A percentile compares a stretch with the other conserved stretches of the same genome.
These are phyloP conservation scores for Diplolepis rosae DNA, from an alignment of 2,888 invertebrate species.

Conservation along the genomic window DNA sequence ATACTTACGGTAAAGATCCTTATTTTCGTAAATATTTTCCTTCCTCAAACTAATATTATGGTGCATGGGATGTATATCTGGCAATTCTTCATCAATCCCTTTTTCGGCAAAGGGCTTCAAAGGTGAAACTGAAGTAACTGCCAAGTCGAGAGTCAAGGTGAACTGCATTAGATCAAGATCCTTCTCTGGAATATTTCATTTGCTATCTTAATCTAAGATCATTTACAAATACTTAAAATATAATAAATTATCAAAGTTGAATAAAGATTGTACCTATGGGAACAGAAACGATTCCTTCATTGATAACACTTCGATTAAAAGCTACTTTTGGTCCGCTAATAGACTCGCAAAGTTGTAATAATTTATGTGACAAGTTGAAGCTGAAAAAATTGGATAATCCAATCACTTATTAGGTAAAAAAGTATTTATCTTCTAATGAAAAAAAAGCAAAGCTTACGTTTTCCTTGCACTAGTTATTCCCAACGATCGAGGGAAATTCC, in stretches of 20 bases:
- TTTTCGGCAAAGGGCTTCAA: conserved; percentile 76
- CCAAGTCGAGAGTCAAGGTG: conserved; percentile 79
- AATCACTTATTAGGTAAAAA: background rate
- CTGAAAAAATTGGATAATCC: conserved; percentile 74
- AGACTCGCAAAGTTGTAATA: conserved; percentile 82
- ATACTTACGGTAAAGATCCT: conserved; percentile 83
- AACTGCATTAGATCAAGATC: conserved; percentile 80
- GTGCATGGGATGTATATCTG: conserved; percentile 84
- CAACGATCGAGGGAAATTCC: conserved; percentile 81
- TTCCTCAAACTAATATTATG: conserved; percentile 81
- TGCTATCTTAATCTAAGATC: background rate
- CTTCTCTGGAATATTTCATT: conserved; percentile 72
- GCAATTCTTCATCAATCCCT: conserved; percentile 76
- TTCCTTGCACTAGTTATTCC: conserved; percentile 84
- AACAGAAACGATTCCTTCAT: conserved; percentile 77
- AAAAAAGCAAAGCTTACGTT: conserved; percentile 77
- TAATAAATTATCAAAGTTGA: background rate
- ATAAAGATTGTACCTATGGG: conserved; percentile 72
- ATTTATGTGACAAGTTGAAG: conserved; percentile 79
- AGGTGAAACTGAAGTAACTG: conserved; percentile 80
- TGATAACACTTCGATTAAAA: conserved; percentile 77
- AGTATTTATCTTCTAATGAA: background rate
- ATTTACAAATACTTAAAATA: no score
- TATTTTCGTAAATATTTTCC: conserved; percentile 79
- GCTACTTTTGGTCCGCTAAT: conserved; percentile 76